Evolutionary conservation across 1,140 invertebrate genomes (phyloP).

Genomic region (Diorhabda elongata): DNA sequence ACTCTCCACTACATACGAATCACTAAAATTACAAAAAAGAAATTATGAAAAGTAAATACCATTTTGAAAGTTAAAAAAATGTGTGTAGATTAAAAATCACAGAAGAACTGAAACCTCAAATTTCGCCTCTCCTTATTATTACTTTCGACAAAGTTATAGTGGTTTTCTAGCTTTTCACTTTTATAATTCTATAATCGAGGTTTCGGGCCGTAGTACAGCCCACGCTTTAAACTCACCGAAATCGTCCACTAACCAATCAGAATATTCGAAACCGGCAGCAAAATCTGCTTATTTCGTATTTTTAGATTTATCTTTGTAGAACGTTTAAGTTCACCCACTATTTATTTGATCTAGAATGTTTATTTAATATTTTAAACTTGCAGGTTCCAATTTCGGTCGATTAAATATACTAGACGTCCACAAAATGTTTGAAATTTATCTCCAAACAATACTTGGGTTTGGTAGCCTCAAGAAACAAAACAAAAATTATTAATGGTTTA

Average conservation of each 20-base stretch:
- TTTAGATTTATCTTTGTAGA: slow-evolving; percentile 17
- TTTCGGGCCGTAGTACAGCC: slow-evolving; percentile 12
- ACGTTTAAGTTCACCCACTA: slow-evolving; percentile 6
- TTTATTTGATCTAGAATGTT: slow-evolving; percentile 14
- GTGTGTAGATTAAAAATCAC: background rate
- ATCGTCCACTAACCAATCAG: slow-evolving; percentile 11
- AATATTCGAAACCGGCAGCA: slow-evolving; percentile 20
- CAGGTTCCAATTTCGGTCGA: background rate
- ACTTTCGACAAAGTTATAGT: slow-evolving; percentile 18
- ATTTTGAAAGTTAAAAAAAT: slow-evolving; percentile 11
- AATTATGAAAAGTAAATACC: slow-evolving; percentile 7
- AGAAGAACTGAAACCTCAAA: slow-evolving; percentile 16
- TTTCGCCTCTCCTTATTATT: slow-evolving; percentile 11
- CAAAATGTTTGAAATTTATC: too few relatives aligned
- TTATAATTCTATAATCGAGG: slow-evolving; percentile 15
- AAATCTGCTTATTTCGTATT: slow-evolving; percentile 15
- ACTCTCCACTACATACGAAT: background rate
- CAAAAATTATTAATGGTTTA: too few relatives aligned
- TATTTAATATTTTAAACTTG: background rate
- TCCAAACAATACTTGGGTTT: too few relatives aligned
- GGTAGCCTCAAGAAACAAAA: too few relatives aligned
- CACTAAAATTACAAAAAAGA: background rate
- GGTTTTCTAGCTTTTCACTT: slow-evolving; percentile 18
- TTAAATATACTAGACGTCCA: background rate
- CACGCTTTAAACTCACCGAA: slow-evolving; percentile 7